Evolutionary conservation across 2,797 vertebrate species (phyloP).

Genomic region (Chelidonichthys spinosus): DNA sequence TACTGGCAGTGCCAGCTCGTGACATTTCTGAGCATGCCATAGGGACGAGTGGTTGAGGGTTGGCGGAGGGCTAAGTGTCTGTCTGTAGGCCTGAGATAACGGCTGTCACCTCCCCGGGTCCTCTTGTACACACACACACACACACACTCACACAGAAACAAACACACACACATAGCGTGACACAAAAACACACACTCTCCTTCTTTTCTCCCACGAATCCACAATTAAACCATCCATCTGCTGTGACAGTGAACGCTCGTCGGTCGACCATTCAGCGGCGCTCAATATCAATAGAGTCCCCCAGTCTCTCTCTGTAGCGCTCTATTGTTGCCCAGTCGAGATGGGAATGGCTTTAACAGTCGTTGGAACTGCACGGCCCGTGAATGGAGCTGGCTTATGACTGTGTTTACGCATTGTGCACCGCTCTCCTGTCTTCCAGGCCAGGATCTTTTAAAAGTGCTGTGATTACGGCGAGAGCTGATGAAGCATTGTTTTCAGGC

Average conservation of each 20-base stretch:
- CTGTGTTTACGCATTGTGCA: constrained; percentile 60
- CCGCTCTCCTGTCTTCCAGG: constrained; percentile 46
- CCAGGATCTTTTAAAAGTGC: constrained; percentile 63
- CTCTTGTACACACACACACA: constrained; percentile 35
- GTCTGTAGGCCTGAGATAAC: constrained; percentile 84
- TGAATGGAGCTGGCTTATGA: constrained; percentile 63
- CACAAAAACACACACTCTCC: constrained; percentile 29
- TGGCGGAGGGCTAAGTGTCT: constrained; percentile 77
- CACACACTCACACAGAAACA: background rate
- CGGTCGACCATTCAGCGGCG: constrained; percentile 65
- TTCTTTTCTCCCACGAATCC: constrained; percentile 52
- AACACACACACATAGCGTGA: background rate
- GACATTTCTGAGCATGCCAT: constrained; percentile 81
- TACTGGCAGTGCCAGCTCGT: constrained; percentile 64
- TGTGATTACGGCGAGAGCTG: constrained; percentile 52
- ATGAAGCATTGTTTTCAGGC: constrained; percentile 71
- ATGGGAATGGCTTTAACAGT: constrained; percentile 70
- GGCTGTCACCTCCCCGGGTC: constrained; percentile 74
- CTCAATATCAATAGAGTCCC: constrained; percentile 75
- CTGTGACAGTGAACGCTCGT: constrained; percentile 67
- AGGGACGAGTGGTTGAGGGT: constrained; percentile 76
- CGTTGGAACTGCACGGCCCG: constrained; percentile 52
- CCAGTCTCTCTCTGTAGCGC: constrained; percentile 59
- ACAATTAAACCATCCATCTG: constrained; percentile 78
- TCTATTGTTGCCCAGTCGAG: constrained; percentile 65